Evolutionary conservation across 2,797 vertebrate species (phyloP), one percentile per base, ranked within the genome.

Genomic region (Cercopithecus petaurista): DNA sequence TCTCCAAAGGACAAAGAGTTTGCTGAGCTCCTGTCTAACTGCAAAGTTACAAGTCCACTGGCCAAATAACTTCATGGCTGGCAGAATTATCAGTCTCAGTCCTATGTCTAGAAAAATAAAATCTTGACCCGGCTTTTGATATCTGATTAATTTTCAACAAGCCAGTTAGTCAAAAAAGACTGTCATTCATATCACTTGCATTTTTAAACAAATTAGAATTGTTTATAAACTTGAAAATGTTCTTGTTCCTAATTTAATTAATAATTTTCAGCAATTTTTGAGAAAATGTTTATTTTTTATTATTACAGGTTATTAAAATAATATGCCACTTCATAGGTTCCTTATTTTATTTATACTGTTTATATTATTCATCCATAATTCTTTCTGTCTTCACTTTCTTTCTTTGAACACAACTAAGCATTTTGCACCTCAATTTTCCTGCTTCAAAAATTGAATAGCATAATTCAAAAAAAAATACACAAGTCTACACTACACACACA

Each of bases 241-340:
- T 87, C 95, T 90, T 85, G 26, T 41, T 17, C 80, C 88, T 88
- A 14, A 96, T 46, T 96, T 96, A 75, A 88, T 41, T 96, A 30
- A 92, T 41, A 82, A 75, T 70, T 94, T 92, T 80, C 39, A n/a
- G 50, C 4, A 59, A n/a, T 82, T 93, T 88, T 96, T 92, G 4
- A 96, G 13, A 72, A 91, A 79, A 87, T n/a, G 33, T 52, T 76
- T 55, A 48, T 46, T 92, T 81, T 75, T n/a, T 28, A 22, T 84
- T 94, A 33, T 61, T 73, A 39, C 4, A 67, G 4, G 24, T 86
- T 67, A 87, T 70, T 93, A 93, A 89, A 77, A 41, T 88, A 39
- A 81, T 79, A 41, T 55, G 11, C 14, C 94, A 83, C 9, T 93
- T 93, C 19, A 87, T 24, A 72, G 39, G 28, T 77, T 95, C 80